Percentiles rank a stretch among this genome's conserved stretches.
phyloP scores from a whole-genome alignment of 2,888 invertebrate species.

The Physocephala rufipes region DNA sequence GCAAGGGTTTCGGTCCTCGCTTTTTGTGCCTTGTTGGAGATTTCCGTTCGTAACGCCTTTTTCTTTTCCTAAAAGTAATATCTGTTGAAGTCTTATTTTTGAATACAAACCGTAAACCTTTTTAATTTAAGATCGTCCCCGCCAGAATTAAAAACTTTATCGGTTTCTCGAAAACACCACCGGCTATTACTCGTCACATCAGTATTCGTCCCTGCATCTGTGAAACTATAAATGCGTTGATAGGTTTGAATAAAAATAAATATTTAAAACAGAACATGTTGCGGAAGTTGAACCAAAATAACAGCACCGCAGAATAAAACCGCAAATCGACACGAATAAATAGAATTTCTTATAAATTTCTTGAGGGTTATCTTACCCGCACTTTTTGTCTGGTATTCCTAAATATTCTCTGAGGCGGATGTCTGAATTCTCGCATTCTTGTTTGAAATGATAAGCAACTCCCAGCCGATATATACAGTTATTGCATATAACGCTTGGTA shows the following conservation, averaged over 20 bases:
- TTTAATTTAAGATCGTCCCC: conserved; percentile 46
- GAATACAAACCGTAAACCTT: conserved; percentile 46
- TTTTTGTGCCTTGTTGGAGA: conserved; percentile 70
- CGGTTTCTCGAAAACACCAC: conserved; percentile 44
- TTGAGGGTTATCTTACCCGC: conserved; percentile 54
- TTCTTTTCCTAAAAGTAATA: conserved; percentile 52
- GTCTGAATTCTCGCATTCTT: conserved; percentile 72
- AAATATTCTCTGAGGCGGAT: conserved; percentile 70
- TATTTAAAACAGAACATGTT: too few species aligned
- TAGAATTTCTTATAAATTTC: neutral
- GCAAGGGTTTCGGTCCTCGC: conserved; percentile 71
- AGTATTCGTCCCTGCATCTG: conserved; percentile 71
- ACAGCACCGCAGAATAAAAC: too few species aligned
- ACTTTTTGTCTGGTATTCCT: conserved; percentile 65
- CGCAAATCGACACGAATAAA: too few species aligned
- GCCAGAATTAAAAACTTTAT: conserved; percentile 41
- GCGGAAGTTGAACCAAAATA: too few species aligned
- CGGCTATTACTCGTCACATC: conserved; percentile 55
- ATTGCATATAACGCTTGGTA: conserved; percentile 72
- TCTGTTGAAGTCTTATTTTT: too few species aligned
- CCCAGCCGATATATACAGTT: conserved; percentile 72
- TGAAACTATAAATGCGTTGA: conserved; percentile 62
- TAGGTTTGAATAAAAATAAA: too few species aligned
- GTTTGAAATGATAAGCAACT: conserved; percentile 72
- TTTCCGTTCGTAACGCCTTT: conserved; percentile 69